Evolutionary conservation across 2,888 invertebrate species (phyloP).

Genomic region (Eutolmus rufibarbis): DNA sequence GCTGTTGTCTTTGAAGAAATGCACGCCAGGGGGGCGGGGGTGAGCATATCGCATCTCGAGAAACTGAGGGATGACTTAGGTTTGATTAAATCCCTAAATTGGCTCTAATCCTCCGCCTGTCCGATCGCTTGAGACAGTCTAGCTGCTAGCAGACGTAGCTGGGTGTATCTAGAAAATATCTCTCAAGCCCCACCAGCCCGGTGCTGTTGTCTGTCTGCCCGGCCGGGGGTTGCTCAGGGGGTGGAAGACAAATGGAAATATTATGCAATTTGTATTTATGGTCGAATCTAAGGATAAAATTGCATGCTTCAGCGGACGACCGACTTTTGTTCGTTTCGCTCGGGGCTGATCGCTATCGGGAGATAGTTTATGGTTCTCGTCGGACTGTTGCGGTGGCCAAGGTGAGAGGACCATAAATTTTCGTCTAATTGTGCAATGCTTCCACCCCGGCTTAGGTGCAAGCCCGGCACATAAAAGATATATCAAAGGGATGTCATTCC

Average conservation of each 20-base stretch:
- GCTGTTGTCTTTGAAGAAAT: background rate
- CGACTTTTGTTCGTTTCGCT: conserved; percentile 18
- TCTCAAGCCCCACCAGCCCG: background rate
- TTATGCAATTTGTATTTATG: conserved; percentile 48
- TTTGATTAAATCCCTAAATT: conserved; percentile 46
- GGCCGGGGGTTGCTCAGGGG: background rate
- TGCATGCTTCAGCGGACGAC: conserved; percentile 43
- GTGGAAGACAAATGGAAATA: conserved; percentile 44
- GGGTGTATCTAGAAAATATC: background rate
- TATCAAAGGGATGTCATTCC: background rate
- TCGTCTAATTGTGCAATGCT: conserved; percentile 23
- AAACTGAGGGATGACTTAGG: background rate
- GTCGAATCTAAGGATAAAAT: conserved; percentile 43
- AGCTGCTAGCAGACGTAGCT: background rate
- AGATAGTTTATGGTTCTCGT: conserved; percentile 44
- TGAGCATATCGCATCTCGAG: background rate
- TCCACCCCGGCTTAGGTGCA: background rate
- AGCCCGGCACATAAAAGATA: background rate
- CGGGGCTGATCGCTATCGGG: conserved; percentile 42
- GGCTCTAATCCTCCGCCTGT: conserved; percentile 42
- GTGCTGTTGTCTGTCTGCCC: background rate
- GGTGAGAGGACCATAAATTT: conserved; percentile 28
- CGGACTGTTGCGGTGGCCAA: conserved; percentile 14
- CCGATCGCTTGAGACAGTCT: conserved; percentile 19
- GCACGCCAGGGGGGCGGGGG: background rate